These are phyloP conservation scores for Brachionus sp. DNA, from an alignment of 1,140 invertebrate species.

Conservation along the genomic window DNA sequence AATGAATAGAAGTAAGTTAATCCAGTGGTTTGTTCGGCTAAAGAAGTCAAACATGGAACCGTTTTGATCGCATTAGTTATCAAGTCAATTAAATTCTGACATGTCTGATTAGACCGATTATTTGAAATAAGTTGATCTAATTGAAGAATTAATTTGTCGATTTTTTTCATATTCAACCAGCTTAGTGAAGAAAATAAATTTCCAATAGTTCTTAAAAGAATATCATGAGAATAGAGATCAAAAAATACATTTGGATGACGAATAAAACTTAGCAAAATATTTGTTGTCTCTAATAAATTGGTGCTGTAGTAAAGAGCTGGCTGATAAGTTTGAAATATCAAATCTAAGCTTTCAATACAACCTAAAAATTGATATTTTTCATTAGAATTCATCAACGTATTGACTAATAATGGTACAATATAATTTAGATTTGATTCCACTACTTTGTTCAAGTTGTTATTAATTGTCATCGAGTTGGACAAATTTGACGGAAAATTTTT, in stretches of 20 bases:
- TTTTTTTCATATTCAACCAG: constrained; percentile 36
- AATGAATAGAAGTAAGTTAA: constrained; percentile 49
- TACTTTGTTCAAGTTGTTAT: constrained; percentile 9
- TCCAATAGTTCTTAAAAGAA: background rate
- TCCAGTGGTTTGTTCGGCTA: constrained; percentile 29
- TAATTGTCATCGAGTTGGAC: background rate
- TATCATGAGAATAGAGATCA: constrained; percentile 27
- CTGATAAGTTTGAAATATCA: constrained; percentile 25
- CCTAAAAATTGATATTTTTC: constrained; percentile 32
- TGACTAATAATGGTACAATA: background rate
- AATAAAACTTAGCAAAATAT: background rate
- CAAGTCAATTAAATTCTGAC: background rate
- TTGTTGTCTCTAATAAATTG: background rate
- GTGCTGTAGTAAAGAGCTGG: constrained; percentile 18
- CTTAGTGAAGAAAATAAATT: constrained; percentile 7
- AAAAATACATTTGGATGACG: constrained; percentile 9
- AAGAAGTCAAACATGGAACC: background rate
- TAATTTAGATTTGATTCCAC: constrained; percentile 36
- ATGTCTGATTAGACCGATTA: background rate
- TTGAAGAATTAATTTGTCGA: background rate
- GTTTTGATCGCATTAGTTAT: background rate
- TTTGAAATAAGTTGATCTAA: background rate
- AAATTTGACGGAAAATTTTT: constrained; percentile 15
- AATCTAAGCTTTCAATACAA: constrained; percentile 19
- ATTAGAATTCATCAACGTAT: background rate